A percentile compares a stretch with the other conserved stretches of the same genome.
phyloP scores from a whole-genome alignment of 1,140 invertebrate genomes.

The Tyrophagus putrescentiae region DNA sequence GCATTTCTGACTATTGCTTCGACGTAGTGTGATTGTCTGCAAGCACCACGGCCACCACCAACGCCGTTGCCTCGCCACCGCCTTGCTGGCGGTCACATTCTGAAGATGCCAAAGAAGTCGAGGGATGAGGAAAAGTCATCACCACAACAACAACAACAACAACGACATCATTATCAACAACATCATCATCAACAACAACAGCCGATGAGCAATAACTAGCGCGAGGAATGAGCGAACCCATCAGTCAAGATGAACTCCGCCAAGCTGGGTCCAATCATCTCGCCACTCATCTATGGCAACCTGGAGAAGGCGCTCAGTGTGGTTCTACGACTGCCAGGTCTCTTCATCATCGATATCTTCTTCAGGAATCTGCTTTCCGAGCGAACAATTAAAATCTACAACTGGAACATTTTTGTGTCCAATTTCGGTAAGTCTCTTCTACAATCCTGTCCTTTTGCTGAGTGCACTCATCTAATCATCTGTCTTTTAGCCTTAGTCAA shows the following conservation, averaged over 20 bases:
- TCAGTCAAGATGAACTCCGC: background rate
- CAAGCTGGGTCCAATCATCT: background rate
- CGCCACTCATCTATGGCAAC: background rate
- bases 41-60: too few relatives aligned
- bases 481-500: constrained; percentile 38
- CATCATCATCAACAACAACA: too few relatives aligned
- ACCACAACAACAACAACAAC: too few relatives aligned
- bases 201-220: too few relatives aligned
- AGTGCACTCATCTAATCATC: constrained; percentile 20
- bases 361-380: constrained; percentile 33
- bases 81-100: too few relatives aligned
- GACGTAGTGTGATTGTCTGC: too few relatives aligned
- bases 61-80: too few relatives aligned
- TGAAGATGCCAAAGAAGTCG: too few relatives aligned
- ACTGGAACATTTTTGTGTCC: constrained; percentile 29
- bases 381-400: constrained; percentile 30
- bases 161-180: too few relatives aligned
- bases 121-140: too few relatives aligned
- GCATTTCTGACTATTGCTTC: too few relatives aligned
- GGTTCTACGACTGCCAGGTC: constrained; percentile 38
- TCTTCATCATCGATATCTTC: constrained; percentile 41
- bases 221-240: background rate
- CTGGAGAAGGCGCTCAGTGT: constrained; percentile 35
- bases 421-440: constrained; percentile 30
- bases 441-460: background rate